Evolutionary conservation across 2,888 invertebrate species (phyloP), one percentile per base, ranked within the genome.

Genomic region (Drosophila niveifrons): DNA sequence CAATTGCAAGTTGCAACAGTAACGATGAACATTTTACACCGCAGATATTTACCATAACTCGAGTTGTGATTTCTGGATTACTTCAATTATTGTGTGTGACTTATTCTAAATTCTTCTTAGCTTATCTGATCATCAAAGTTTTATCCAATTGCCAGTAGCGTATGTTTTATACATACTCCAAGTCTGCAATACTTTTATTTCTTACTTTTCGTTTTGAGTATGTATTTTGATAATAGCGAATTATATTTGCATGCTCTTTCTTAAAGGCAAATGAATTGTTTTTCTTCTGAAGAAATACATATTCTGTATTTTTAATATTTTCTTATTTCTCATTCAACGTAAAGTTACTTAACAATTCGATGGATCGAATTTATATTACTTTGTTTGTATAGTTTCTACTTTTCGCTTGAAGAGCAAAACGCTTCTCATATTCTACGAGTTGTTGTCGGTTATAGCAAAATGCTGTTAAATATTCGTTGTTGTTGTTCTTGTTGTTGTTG

Each of bases 401-500:
- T 2, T 4, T 15, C 15, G 8, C 29, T 6, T 36, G 11, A 1
- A 43, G 18, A 31, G n/a, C 1, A 10, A 53, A 53, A 41, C 15
- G 29, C 3, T 28, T 13, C 9, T 10, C 13, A 10, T 11, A n/a
- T 10, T 17, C 23, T 1, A 31, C 6, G n/a, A 36, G 3, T 36
- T 6, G 11, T 36, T 15, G 48, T 3, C n/a, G 2, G 55, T 50
- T 13, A 13, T 31, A 41, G 28, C 8, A 9, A 53, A 18, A 44
- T 46, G 52, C 41, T 50, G 11, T 39, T 29, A 44, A 10, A 68
- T 65, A 23, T 23, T 23, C 23, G 62, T 71, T 75, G 64, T 39
- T 58, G 44, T 10, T 53, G 39, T 10, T n/a, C n/a, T n/a, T 62
- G 52, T 29, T 46, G 36, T 41, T 47, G 18, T 44, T 36, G 46